These are phyloP conservation scores for Agrilus mali DNA, from an alignment of 2,888 invertebrate species.

Conservation along the genomic window DNA sequence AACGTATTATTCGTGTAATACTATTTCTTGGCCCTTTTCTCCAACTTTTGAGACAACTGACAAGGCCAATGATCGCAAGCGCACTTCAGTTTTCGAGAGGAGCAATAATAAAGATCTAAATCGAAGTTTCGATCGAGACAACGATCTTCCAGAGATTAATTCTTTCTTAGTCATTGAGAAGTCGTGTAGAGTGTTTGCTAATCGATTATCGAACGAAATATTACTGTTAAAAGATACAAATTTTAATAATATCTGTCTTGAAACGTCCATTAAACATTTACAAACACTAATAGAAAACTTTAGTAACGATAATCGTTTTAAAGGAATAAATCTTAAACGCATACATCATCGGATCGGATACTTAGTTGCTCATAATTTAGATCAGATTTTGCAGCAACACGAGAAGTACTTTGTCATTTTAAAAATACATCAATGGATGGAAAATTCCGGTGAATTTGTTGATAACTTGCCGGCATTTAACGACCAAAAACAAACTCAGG, in stretches of 20 bases:
- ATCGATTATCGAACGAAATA: slow-evolving; percentile 52
- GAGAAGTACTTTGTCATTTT: slow-evolving; percentile 13
- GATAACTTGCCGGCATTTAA: slow-evolving; percentile 31
- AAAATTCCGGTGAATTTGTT: slow-evolving; percentile 22
- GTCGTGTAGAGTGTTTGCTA: slow-evolving; percentile 53
- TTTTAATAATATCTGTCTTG: slow-evolving; percentile 32
- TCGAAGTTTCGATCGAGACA: neutral
- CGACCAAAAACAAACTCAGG: slow-evolving; percentile 1
- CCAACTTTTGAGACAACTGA: too few species aligned
- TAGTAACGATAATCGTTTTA: slow-evolving; percentile 53
- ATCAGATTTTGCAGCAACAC: slow-evolving; percentile 28
- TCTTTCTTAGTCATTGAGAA: slow-evolving; percentile 47
- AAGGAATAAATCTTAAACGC: slow-evolving; percentile 45
- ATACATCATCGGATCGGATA: slow-evolving; percentile 54
- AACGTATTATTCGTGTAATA: neutral
- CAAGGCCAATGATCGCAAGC: neutral
- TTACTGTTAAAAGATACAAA: slow-evolving; percentile 34
- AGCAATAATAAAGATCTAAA: too few species aligned
- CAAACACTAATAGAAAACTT: slow-evolving; percentile 56
- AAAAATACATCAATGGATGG: slow-evolving; percentile 18
- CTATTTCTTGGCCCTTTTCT: too few species aligned
- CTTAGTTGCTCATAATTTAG: slow-evolving; percentile 46
- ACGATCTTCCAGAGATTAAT: slow-evolving; percentile 18
- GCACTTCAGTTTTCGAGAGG: slow-evolving; percentile 1
- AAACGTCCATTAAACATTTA: slow-evolving; percentile 54